These are phyloP conservation scores for Melanostigma gelatinosum DNA, from an alignment of 2,113 vertebrate species.

Conservation along the genomic window DNA sequence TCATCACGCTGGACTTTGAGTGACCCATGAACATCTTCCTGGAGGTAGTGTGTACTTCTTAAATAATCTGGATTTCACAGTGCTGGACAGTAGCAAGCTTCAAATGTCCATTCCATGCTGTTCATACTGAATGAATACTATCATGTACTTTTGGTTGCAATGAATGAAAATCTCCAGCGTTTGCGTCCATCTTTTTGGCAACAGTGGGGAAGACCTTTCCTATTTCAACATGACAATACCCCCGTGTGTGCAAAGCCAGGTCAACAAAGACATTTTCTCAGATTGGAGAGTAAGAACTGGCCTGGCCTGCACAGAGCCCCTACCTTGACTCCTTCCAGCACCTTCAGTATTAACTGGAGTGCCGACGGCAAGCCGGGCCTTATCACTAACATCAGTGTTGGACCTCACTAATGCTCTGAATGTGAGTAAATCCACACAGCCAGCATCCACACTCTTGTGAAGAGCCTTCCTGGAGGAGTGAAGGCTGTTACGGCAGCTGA, in stretches of 20 bases:
- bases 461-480: background rate
- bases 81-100: background rate
- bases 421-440: background rate
- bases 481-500: background rate
- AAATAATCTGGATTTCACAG: background rate
- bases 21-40: slow-evolving; percentile 20
- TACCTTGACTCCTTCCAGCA: background rate
- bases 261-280: no score
- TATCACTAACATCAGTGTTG: background rate
- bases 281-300: background rate
- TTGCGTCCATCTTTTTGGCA: background rate
- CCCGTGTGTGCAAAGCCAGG: background rate
- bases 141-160: background rate
- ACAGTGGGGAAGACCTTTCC: background rate
- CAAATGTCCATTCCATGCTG: background rate
- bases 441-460: background rate
- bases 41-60: background rate
- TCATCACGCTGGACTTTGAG: slow-evolving; percentile 2
- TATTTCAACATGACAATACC: background rate
- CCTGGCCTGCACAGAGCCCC: background rate
- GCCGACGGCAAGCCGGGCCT: background rate
- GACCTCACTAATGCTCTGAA: slow-evolving; percentile 2
- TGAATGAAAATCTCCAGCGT: background rate
- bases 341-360: background rate
- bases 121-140: background rate